Percentiles rank a stretch among this genome's conserved stretches.
Conservation (phyloP, 2,888 invertebrate genomes). For the Epistrophe eligans region DNA sequence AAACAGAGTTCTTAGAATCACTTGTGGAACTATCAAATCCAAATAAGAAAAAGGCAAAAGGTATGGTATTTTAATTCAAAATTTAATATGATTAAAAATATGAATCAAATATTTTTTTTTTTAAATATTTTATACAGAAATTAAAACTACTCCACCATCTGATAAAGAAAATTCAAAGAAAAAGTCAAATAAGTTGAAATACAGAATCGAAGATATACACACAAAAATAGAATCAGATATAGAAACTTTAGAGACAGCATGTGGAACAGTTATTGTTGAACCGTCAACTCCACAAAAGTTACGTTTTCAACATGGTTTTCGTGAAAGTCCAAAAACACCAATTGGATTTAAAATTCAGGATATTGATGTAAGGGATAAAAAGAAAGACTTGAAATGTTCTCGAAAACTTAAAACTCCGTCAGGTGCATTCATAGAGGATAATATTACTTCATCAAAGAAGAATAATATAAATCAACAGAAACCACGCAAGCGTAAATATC, state of each 20-base stretch:
- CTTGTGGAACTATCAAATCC: conserved; percentile 27
- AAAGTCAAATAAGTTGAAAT: conserved; percentile 16
- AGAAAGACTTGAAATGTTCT: conserved; percentile 42
- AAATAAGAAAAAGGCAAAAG: conserved; percentile 63
- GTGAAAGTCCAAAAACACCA: conserved; percentile 79
- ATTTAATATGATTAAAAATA: too few species aligned
- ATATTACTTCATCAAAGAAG: background rate
- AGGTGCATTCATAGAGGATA: conserved; percentile 56
- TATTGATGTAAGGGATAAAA: conserved; percentile 72
- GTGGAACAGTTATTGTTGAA: conserved; percentile 81
- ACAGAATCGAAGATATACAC: background rate
- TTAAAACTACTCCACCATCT: conserved; percentile 56
- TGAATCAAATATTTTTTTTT: background rate
- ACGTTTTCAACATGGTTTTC: conserved; percentile 77
- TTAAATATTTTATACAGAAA: background rate
- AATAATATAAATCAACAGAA: conserved; percentile 7
- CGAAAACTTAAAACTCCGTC: conserved; percentile 48
- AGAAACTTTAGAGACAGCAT: conserved; percentile 75
- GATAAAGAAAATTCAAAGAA: conserved; percentile 65
- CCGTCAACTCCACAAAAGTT: conserved; percentile 78
- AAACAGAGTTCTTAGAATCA: conserved; percentile 65
- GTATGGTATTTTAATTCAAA: conserved; percentile 1
- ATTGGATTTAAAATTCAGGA: conserved; percentile 77
- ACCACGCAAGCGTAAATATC: conserved; percentile 72
- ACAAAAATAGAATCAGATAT: conserved; percentile 43